Percentiles rank a stretch among this genome's conserved stretches.
phyloP scores from a whole-genome alignment of 2,113 vertebrate species.

The Psittacara wagleri region DNA sequence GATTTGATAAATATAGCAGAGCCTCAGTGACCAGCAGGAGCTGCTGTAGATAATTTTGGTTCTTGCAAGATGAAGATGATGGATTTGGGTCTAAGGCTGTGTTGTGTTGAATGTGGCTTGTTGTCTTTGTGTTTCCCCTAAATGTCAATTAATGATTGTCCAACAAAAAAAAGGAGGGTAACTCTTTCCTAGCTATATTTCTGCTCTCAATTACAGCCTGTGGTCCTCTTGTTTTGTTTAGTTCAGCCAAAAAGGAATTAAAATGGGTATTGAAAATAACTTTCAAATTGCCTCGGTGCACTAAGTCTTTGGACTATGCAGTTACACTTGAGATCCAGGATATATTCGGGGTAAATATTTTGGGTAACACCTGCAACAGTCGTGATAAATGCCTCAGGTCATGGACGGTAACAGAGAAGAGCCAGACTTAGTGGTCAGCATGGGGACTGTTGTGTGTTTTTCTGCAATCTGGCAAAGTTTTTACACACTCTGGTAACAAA shows the following conservation, averaged over 20 bases:
- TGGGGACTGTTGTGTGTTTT: not conserved
- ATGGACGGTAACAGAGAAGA: not conserved
- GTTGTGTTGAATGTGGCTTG: not conserved
- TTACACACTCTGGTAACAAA: not conserved
- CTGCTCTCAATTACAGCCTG: not conserved
- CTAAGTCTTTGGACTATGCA: not conserved
- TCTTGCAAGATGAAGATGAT: not conserved
- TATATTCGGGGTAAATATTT: not conserved
- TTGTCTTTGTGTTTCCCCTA: not conserved
- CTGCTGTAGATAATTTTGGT: not conserved
- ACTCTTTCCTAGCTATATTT: not conserved
- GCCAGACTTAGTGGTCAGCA: accelerated
- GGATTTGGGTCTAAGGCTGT: not conserved
- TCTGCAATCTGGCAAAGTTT: not conserved
- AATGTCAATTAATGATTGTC: accelerated
- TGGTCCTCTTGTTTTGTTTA: not conserved
- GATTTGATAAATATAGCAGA: not conserved
- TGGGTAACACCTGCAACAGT: not conserved
- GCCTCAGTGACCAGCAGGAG: not conserved
- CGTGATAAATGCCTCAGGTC: not conserved
- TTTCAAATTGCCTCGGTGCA: not conserved
- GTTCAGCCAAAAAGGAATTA: not conserved
- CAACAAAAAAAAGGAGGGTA: not conserved
- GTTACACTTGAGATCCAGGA: not conserved
- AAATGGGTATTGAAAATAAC: not conserved